Evolutionary conservation across 1,140 invertebrate species (phyloP).

Genomic region (Heliconius congener): DNA sequence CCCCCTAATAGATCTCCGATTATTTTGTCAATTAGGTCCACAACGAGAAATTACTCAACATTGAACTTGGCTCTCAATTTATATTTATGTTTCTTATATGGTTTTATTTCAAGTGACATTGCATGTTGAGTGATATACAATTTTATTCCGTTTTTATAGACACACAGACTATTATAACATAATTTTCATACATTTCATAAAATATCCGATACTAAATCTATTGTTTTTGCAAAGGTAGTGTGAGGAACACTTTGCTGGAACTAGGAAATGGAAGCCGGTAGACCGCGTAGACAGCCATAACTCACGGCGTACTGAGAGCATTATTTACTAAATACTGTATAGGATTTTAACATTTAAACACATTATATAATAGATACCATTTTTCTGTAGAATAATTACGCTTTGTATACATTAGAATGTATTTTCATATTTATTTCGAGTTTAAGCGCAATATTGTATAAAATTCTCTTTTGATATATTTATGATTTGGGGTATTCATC

Average conservation of each 20-base stretch:
- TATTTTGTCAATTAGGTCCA: no score
- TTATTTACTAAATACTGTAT: constrained; percentile 38
- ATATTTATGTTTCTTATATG: no score
- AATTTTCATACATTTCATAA: constrained; percentile 11
- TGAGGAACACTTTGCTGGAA: constrained; percentile 47
- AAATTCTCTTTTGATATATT: constrained; percentile 33
- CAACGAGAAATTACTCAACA: no score
- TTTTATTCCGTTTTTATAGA: not conserved
- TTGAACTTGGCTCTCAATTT: no score
- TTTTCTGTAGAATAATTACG: constrained; percentile 5
- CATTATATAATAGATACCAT: not conserved
- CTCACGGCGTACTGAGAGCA: constrained; percentile 37
- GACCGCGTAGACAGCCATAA: constrained; percentile 48
- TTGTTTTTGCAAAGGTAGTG: constrained; percentile 46
- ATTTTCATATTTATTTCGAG: constrained; percentile 38
- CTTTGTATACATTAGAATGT: not conserved
- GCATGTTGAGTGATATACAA: not conserved
- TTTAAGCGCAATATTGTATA: constrained; percentile 34
- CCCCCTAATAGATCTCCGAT: no score
- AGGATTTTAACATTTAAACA: constrained; percentile 33
- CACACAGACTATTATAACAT: not conserved
- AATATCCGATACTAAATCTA: constrained; percentile 35
- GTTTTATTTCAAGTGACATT: not conserved
- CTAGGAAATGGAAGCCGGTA: constrained; percentile 50
- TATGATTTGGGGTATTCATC: constrained; percentile 17